Base-by-base conservation (phyloP, 1,140 invertebrate species). In the Drosophila parvula region DNA sequence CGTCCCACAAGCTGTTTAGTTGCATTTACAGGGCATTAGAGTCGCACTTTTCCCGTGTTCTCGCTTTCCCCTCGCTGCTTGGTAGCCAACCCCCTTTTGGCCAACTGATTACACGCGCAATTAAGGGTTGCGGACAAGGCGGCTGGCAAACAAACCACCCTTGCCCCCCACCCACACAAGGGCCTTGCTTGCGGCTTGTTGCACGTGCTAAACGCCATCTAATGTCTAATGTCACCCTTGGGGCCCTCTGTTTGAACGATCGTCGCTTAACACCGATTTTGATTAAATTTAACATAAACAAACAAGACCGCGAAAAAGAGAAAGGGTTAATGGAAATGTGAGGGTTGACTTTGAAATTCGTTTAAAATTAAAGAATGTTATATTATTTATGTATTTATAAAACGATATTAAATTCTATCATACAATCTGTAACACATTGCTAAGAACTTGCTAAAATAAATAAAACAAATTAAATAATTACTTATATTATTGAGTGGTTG, bases 221-320 rank as follows among this genome's bases (percentile, higher is more conserved):
- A 86, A 86, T 83, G 79, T 57, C 56, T 51, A 86, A 86, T 83
- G 79, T 88, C 67, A 57, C 83, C 83, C 83, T 79, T 88, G 83
- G 83, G 83, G 63, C 44, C n/a, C 22, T 61, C 58, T 63, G 41
- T 69, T 34, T 60, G 45, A 77, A 64, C 57, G 68, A 70, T 79
- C 79, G 47, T 59, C 73, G 75, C 79, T 82, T 77, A 86, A 79
- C 73, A 74, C 70, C 62, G 76, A 83, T 82, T 88, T 83, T 83
- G 64, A 86, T 83, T 88, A 83, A 88, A 83, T 77, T 83, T 51
- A 68, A 61, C 67, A 82, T 61, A 70, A 85, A 74, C 79, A 79
- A 44, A 59, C 53, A 64, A 32, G n/a, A n/a, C 18, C 16, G 58
- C 8, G 36, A 51, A 4, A 51, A 51, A 9, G 18, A 11, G 43